Evolutionary conservation across 2,888 invertebrate species (phyloP).

Genomic region (Dilophus febrilis): DNA sequence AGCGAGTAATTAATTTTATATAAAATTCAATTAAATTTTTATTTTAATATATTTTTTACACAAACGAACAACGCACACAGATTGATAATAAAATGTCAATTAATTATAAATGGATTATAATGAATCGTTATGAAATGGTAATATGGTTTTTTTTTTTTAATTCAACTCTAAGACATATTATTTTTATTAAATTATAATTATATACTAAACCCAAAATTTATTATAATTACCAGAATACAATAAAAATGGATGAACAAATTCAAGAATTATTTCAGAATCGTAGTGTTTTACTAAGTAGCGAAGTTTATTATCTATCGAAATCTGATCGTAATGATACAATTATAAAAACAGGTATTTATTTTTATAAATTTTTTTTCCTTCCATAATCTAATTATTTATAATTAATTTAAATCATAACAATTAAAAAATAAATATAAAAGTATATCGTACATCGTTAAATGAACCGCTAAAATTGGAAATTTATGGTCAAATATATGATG

Average conservation of each 20-base stretch:
- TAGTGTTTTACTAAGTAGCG: slow-evolving; percentile 12
- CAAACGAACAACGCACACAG: too few species aligned
- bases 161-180: neutral
- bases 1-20: too few species aligned
- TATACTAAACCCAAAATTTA: neutral
- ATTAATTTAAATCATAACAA: neutral
- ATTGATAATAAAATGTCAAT: neutral
- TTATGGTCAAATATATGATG: slow-evolving; percentile 11
- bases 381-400: too few species aligned
- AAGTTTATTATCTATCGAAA: slow-evolving; percentile 13
- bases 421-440: slow-evolving; percentile 4
- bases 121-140: neutral
- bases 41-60: too few species aligned
- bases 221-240: slow-evolving; percentile 1
- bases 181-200: too few species aligned
- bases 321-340: slow-evolving; percentile 2
- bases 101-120: neutral
- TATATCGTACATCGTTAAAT: slow-evolving; percentile 11
- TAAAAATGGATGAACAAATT: slow-evolving; percentile 6
- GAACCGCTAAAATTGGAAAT: slow-evolving; percentile 9
- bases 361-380: neutral
- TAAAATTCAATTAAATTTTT: too few species aligned
- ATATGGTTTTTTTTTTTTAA: neutral
- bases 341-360: slow-evolving; percentile 8
- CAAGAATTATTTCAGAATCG: slow-evolving; percentile 8